These are phyloP conservation scores for Galerucella pusilla DNA, from an alignment of 2,888 invertebrate genomes.

Conservation along the genomic window DNA sequence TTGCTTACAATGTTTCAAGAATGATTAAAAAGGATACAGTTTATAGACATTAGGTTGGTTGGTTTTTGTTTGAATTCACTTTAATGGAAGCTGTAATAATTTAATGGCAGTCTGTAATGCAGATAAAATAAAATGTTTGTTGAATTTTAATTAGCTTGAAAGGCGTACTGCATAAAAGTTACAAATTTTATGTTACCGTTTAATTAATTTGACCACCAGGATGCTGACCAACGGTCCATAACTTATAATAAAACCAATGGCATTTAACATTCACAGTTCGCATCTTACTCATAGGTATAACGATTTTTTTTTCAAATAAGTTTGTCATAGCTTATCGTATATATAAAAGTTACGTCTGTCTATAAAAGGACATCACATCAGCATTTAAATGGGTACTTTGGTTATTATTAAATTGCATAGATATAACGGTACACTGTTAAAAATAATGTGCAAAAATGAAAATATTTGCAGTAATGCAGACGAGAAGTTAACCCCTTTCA, in stretches of 20 bases:
- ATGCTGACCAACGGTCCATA: not conserved
- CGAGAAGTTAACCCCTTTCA: no score
- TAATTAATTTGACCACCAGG: constrained; percentile 7
- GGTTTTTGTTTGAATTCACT: not conserved
- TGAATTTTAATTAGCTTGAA: not conserved
- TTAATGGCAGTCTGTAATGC: not conserved
- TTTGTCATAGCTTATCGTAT: not conserved
- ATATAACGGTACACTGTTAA: not conserved
- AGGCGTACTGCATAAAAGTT: not conserved
- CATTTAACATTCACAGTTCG: not conserved
- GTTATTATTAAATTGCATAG: not conserved
- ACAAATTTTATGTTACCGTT: not conserved
- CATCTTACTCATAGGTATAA: not conserved
- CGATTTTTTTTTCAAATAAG: not conserved
- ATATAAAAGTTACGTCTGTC: not conserved
- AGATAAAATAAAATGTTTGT: not conserved
- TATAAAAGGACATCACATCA: not conserved
- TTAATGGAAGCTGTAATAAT: not conserved
- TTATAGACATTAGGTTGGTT: no score
- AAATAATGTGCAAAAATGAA: not conserved
- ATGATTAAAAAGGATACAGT: no score
- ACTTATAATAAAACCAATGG: constrained; percentile 3
- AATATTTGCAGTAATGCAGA: no score
- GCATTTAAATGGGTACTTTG: not conserved
- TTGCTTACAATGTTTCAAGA: no score